Percentiles rank a stretch among this genome's conserved stretches.
Evolutionary conservation across 2,113 vertebrate species (phyloP).

Genomic region (Silurus asotus): DNA sequence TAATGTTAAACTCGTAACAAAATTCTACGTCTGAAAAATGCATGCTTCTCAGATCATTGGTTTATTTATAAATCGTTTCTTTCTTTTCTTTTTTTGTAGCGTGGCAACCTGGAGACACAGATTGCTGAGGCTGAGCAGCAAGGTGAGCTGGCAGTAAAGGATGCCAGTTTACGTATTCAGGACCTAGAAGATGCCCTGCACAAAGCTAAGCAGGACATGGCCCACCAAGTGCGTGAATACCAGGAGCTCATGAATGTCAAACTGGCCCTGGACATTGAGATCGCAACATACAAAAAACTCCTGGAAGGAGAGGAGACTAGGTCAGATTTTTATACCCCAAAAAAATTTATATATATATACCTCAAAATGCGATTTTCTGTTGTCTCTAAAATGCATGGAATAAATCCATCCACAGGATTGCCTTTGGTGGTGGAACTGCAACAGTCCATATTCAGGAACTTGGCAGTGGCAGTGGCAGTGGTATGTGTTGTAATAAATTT

Average conservation of each 20-base stretch:
- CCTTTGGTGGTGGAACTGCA: constrained; percentile 44
- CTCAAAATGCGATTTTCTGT: not conserved
- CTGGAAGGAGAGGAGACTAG: constrained; percentile 89
- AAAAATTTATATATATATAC: not conserved
- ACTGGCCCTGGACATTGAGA: constrained; percentile 22
- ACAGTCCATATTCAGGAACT: constrained; percentile 64
- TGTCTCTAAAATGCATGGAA: constrained; percentile 10
- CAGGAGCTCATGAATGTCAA: constrained; percentile 66
- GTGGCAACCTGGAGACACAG: constrained; percentile 78
- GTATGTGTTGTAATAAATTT: constrained; percentile 52
- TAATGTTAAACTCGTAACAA: not conserved
- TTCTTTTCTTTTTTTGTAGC: constrained; percentile 65
- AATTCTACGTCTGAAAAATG: not conserved
- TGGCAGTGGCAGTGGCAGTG: not conserved
- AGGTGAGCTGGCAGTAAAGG: constrained; percentile 84
- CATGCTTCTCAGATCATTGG: not conserved
- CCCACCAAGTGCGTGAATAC: constrained; percentile 82
- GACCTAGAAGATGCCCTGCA: constrained; percentile 78
- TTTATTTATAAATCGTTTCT: not conserved
- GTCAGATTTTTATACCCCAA: constrained; percentile 60
- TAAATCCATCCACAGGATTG: constrained; percentile 59
- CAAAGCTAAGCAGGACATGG: constrained; percentile 73
- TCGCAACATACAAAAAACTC: constrained; percentile 71
- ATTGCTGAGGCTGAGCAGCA: constrained; percentile 86
- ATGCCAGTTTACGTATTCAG: constrained; percentile 77